phyloP scores from a whole-genome alignment of 2,113 vertebrate genomes.

The Sakesphorus luctuosus region DNA sequence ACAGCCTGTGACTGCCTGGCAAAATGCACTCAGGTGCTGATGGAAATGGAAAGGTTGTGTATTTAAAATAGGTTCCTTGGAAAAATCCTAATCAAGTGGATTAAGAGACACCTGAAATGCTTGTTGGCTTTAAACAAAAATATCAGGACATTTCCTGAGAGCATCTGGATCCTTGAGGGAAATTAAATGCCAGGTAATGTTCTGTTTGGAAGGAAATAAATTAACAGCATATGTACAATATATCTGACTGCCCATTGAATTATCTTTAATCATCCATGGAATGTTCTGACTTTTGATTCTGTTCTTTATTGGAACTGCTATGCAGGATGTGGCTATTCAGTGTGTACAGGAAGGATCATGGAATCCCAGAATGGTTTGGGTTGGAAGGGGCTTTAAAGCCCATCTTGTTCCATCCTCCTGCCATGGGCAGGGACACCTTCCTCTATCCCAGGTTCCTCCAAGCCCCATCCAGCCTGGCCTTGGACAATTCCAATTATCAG shows the following conservation, averaged over 20 bases:
- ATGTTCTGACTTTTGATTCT: neutral
- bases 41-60: neutral
- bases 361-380: neutral
- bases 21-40: constrained; percentile 24
- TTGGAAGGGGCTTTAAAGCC: neutral
- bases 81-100: constrained; percentile 12
- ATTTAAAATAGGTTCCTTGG: neutral
- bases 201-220: constrained; percentile 27
- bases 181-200: constrained; percentile 37
- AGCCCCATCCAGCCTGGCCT: neutral
- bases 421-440: neutral
- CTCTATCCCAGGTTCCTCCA: neutral
- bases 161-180: constrained; percentile 27
- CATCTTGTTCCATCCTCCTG: neutral
- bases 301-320: neutral
- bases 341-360: neutral
- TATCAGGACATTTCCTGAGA: constrained; percentile 6
- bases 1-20: constrained; percentile 8
- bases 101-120: constrained; percentile 21
- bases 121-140: neutral
- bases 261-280: neutral
- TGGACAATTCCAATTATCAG: neutral
- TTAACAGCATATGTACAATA: constrained; percentile 15
- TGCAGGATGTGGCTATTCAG: fast-evolving
- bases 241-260: constrained; percentile 14